Base-by-base conservation (phyloP, 2,797 vertebrate genomes). In the Triplophysa yarkandensis region DNA sequence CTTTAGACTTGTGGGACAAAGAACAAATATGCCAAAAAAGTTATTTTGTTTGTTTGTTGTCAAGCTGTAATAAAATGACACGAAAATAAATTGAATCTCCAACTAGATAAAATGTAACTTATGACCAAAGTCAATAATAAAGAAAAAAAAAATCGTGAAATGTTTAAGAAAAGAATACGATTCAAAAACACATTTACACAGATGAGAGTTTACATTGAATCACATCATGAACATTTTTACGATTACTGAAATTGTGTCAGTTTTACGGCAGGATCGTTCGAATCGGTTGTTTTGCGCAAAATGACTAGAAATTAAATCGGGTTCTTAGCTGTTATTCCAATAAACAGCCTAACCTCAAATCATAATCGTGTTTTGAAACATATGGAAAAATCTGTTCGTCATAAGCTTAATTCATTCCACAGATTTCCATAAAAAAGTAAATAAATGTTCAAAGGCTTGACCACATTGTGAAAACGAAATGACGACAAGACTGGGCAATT, bases 391-490 rank as follows among this genome's bases (percentile, higher is more conserved):
- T 77, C 75, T 74, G 70, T 21, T 66, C 57, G 4, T 46, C 46
- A 60, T 68, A 73, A 84, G 50, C 57, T 14, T 81, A 73, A 85
- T 68, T 64, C 52, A 54, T 57, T 57, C 66, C 34, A 71, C 66
- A 78, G 46, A 71, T 75, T 67, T 32, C 23, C 63, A 75, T 71
- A 60, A 73, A 62, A 39, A 73, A 60, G 6, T 0, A 39, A 74
- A 30, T 55, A 6, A 77, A 63, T 6, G 66, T 74, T 82, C 28
- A 78, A 84, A 83, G 70, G 39, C 77, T 32, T 75, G 57, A 73
- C 57, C 28, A 48, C 74, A 46, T 6, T 68, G 48, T 77, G 17
- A 79, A 82, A 84, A 71, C 63, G 23, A 71, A 79, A 63, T 41
- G 44, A 55, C 50, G 48, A 80, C 76, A 80, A 65, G 76, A 32